Base-by-base conservation (phyloP, 2,113 vertebrate genomes). In the Tragelaphus buxtoni region DNA sequence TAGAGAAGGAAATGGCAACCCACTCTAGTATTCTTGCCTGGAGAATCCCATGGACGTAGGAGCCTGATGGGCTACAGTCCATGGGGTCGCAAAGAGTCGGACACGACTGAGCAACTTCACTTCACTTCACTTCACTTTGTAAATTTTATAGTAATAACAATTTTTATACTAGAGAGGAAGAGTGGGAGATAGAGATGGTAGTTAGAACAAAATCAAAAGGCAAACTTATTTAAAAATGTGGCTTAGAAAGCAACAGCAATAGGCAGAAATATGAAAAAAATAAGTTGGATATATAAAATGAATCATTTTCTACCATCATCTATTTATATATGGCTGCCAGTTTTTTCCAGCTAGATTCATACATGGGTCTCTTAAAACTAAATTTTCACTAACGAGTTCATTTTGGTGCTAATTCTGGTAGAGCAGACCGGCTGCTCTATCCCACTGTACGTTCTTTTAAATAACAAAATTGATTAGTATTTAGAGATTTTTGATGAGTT, bases 391-490 rank as follows among this genome's bases (percentile, higher is more conserved):
- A 51, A 56, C 61, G 42, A 95, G 63, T 69, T 8, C 63, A 74
- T 97, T 95, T 95, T 95, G 26, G 45, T 60, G 60, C 55, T 92
- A 87, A 87, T 86, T 91, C 86, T 90, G 55, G 35, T 81, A 28
- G 49, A 74, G 30, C 53, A 63, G 35, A 49, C 17, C 30, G 49
- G 56, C 56, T 77, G 9, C 24, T 81, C 28, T 92, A 13, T 42
- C 30, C n/a, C 47, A 90, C 77, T 80, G 30, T 60, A 77, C n/a
- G 87, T 93, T 55, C 58, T 88, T 96, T 96, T 76, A 95, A 94
- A 87, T 96, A n/a, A 65, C 74, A 95, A 82, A 97, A 86, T 79
- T 91, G 72, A 96, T 94, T 61, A 90, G 49, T 95, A 69, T 79
- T 89, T 76, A 51, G 58, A 60, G 91, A 84, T 61, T 91, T 93